phyloP scores from a whole-genome alignment of 2,888 invertebrate species.

The Campoletis raptor region DNA sequence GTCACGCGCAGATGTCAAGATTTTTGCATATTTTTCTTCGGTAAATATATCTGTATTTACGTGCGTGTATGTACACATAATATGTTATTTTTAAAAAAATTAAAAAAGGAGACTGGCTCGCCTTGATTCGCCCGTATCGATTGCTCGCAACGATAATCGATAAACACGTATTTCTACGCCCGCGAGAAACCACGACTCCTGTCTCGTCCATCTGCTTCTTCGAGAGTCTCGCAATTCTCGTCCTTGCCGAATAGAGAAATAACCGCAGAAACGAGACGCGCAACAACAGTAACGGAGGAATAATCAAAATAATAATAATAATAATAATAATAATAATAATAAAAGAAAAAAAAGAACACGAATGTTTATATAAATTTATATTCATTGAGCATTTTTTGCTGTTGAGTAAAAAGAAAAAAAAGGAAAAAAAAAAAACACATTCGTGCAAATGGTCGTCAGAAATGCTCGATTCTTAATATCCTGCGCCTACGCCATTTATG shows the following conservation, averaged over 20 bases:
- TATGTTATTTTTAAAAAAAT: slow-evolving; percentile 74
- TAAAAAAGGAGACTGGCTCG: slow-evolving; percentile 82
- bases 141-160: slow-evolving; percentile 79
- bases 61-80: neutral
- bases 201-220: slow-evolving; percentile 22
- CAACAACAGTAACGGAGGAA: neutral
- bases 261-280: slow-evolving; percentile 36
- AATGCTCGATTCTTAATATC: slow-evolving; percentile 3
- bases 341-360: neutral
- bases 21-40: slow-evolving; percentile 16
- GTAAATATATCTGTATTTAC: neutral
- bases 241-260: slow-evolving; percentile 71
- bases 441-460: neutral
- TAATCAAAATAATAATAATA: slow-evolving; percentile 8
- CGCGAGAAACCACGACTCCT: slow-evolving; percentile 52
- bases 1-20: neutral
- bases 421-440: neutral
- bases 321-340: neutral
- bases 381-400: neutral
- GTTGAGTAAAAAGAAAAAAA: neutral
- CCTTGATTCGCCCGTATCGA: slow-evolving; percentile 83
- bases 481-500: slow-evolving; percentile 45
- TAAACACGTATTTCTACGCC: slow-evolving; percentile 75
- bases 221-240: slow-evolving; percentile 45
- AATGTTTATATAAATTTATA: neutral